phyloP scores from a whole-genome alignment of 2,797 vertebrate species.

The Leucoraja ocellata region DNA sequence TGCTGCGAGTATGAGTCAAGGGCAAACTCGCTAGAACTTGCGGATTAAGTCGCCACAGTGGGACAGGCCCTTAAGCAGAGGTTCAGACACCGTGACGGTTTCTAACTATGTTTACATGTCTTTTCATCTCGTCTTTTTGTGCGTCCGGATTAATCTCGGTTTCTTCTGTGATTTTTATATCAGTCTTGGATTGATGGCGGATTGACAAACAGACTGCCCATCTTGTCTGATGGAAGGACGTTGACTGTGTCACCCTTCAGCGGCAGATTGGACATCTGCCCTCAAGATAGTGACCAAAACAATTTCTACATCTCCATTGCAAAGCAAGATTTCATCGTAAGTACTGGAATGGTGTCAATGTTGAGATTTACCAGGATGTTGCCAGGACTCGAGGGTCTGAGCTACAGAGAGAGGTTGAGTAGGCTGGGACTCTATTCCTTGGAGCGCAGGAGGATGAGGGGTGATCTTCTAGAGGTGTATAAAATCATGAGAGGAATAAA shows the following conservation, averaged over 20 bases:
- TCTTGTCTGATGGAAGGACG: slow-evolving; percentile 70
- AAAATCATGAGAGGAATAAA: no score
- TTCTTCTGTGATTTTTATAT: slow-evolving; percentile 23
- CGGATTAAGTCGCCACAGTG: no score
- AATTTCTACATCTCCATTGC: slow-evolving; percentile 58
- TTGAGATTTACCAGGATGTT: no score
- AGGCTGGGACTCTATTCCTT: no score
- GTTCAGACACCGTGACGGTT: background rate
- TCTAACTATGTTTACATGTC: background rate
- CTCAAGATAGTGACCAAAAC: slow-evolving; percentile 58
- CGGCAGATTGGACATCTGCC: slow-evolving; percentile 70
- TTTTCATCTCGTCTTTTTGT: background rate
- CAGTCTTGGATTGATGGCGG: slow-evolving; percentile 85
- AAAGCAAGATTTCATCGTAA: slow-evolving; percentile 74
- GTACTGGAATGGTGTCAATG: slow-evolving; percentile 39
- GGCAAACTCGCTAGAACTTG: no score
- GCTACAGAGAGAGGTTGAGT: no score
- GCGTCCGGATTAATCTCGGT: no score
- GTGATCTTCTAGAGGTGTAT: no score
- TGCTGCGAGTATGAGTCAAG: no score
- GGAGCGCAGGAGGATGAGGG: no score
- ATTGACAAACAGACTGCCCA: slow-evolving; percentile 75
- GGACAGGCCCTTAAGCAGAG: background rate
- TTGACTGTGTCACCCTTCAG: slow-evolving; percentile 80
- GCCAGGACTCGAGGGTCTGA: no score